Evolutionary conservation across 2,113 vertebrate genomes (phyloP), one percentile per base, ranked within the genome.

Genomic region (Puntigrus tetrazona): DNA sequence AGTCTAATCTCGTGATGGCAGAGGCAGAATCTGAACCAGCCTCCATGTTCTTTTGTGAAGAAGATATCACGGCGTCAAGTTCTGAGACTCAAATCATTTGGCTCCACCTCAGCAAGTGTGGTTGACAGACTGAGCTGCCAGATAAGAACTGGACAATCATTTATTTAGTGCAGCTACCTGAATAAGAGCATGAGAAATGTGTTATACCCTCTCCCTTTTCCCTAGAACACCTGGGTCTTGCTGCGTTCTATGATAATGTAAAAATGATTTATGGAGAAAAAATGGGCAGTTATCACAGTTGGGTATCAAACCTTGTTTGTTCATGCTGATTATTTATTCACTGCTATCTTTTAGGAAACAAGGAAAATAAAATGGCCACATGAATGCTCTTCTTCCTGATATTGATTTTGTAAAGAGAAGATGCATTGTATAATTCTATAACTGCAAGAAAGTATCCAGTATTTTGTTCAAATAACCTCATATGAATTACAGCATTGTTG

Each of bases 1-100:
- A 73, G 18, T 47, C 80, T 87, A 89, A 89, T 88, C 85, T 74
- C 74, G 80, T 85, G 75, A 85, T 74, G 41, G 81, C 80, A 81
- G 41, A 83, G 50, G 70, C 43, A 74, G 74, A 85, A 82, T 36
- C 34, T 69, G 79, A 88, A 85, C 79, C 50, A 86, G 84, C 45
- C 29, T 45, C 22, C 55, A 20, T 78, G 84, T 77, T 72, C 34
- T 61, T 55, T 83, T 88, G 83, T 85, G 85, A 81, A 86, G n/a
- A n/a, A n/a, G 85, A 85, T 63, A 67, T 85, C 81, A 85, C 73
- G 43, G 80, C 29, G 63, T 85, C 85, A 80, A 36, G 18, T 78
- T 85, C 43, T 34, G 70, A 81, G 18, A 67, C 65, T 45, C 63
- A 70, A 78, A 81, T 61, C 80, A 85, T 83, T 83, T 81, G 85